Evolutionary conservation across 2,888 invertebrate genomes (phyloP), one percentile per base, ranked within the genome.

Genomic region (Cantharis lateralis): DNA sequence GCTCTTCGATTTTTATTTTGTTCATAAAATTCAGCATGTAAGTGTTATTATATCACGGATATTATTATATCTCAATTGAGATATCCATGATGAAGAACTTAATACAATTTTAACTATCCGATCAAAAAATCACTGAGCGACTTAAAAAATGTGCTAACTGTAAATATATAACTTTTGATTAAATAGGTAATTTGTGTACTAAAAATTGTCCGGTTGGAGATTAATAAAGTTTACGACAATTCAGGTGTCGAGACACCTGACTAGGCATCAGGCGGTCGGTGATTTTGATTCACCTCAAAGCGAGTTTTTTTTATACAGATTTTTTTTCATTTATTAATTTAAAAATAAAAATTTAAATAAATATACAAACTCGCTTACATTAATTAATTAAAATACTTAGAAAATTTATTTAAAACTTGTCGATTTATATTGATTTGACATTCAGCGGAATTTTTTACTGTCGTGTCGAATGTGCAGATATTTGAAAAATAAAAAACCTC

Each of bases 41-140:
- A 74, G 64, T 74, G 69, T 70, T 70, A 74, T 74, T 74, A 74
- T 69, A 70, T 70, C 24, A 64, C 20, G 20, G 48, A 70, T 64
- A 64, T 48, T 69, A 74, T 74, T 74, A 74, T 48, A 18, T 62
- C 74, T n/a, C 74, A 69, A 74, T 74, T 66, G 74, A 74, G 74
- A 62, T 74, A 70, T 74, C 70, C 15, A 62, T 26, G 61, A 68
- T 68, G 73, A 73, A 73, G 48, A 48, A 48, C 48, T 48, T 48
- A 48, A 48, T 48, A 48, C 48, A 48, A 48, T 48, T 48, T 48
- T 48, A 48, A 48, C 48, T n/a, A 48, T 48, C 48, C 48, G n/a
- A 48, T 48, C 48, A 48, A 48, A 48, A 48, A 48, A 48, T 48
- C 9, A 48, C 48, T 7, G n/a, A 48, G 5, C 32, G 4, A 48